A percentile compares a stretch with the other conserved stretches of the same genome.
Conservation (phyloP, 2,888 invertebrate genomes). For the Melipona bicolor region DNA sequence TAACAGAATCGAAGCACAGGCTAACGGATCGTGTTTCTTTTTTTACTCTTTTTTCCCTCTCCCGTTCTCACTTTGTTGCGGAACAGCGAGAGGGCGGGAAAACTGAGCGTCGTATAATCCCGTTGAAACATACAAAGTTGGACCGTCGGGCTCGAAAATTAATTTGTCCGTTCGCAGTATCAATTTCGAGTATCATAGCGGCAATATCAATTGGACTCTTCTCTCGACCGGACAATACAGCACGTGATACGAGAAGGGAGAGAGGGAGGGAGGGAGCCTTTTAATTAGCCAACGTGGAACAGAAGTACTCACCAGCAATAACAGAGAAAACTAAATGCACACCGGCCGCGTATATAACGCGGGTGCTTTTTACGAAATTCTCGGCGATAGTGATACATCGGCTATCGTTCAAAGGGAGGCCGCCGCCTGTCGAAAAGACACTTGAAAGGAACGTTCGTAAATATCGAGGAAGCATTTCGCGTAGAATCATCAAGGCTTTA, state of each 20-base stretch:
- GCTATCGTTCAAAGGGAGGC: neutral
- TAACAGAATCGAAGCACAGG: conserved; percentile 12
- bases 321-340: conserved; percentile 32
- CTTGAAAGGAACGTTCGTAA: conserved; percentile 17
- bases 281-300: conserved; percentile 39
- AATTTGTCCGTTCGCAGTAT: conserved; percentile 24
- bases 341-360: conserved; percentile 14
- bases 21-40: neutral
- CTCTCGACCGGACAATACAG: conserved; percentile 3
- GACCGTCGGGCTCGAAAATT: conserved; percentile 12
- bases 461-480: conserved; percentile 24
- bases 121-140: conserved; percentile 5
- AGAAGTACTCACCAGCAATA: conserved; percentile 37
- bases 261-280: neutral
- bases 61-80: neutral
- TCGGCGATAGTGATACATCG: neutral
- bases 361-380: conserved; percentile 18
- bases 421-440: neutral
- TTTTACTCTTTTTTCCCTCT: neutral
- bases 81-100: neutral
- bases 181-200: conserved; percentile 28
- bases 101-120: neutral
- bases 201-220: conserved; percentile 35
- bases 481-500: conserved; percentile 50
- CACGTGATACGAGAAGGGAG: neutral